Conservation (phyloP, 2,797 vertebrate species). For the Setipinna tenuifilis region DNA sequence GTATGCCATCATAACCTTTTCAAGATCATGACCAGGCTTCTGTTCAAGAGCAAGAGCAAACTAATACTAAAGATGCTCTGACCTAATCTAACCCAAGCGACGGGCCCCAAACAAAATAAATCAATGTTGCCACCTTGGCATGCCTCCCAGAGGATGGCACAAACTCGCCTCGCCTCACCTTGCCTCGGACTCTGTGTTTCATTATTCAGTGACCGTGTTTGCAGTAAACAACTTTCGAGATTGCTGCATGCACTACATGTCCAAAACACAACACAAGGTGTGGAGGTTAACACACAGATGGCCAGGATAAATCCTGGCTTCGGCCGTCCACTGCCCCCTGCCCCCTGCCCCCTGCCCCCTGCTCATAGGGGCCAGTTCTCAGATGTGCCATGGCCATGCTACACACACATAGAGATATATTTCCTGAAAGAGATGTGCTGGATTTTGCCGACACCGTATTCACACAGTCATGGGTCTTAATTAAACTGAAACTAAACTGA, state of each 20-base stretch:
- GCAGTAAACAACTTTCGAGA: not conserved
- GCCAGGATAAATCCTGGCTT: too few relatives aligned
- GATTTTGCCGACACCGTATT: not conserved
- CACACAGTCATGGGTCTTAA: not conserved
- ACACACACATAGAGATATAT: too few relatives aligned
- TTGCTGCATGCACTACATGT: not conserved
- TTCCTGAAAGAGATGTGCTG: not conserved
- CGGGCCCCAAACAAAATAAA: not conserved
- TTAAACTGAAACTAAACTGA: not conserved
- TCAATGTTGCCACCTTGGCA: not conserved
- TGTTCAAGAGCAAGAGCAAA: not conserved
- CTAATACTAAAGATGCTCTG: not conserved
- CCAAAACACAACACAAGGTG: too few relatives aligned
- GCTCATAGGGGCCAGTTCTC: not conserved
- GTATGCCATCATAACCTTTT: not conserved
- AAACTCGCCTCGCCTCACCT: not conserved
- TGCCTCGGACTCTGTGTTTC: not conserved
- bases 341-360: too few relatives aligned
- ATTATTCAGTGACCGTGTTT: not conserved
- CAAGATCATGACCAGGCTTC: not conserved
- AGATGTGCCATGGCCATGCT: not conserved
- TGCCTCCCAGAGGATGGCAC: not conserved
- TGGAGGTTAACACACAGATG: too few relatives aligned
- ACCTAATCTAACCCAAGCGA: not conserved
- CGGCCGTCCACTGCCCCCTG: too few relatives aligned